Conservation (phyloP, 53 echinoderm and acorn worm species). For the Holothuria scabra region DNA sequence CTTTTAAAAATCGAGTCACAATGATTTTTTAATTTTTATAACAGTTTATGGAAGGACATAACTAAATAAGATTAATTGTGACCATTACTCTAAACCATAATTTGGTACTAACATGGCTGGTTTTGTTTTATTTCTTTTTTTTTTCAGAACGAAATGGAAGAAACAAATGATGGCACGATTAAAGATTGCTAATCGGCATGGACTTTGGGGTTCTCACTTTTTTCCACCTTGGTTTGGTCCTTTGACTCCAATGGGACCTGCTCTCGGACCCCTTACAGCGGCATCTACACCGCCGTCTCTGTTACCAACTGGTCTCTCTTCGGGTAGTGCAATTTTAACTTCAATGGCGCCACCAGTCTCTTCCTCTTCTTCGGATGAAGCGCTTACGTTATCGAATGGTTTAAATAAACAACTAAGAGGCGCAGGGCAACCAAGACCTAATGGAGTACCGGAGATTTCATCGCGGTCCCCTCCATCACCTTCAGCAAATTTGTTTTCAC, state of each 20-base stretch:
- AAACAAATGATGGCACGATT: conserved; percentile 99
- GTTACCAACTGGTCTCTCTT: conserved; percentile 63
- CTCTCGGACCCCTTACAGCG: conserved; percentile 70
- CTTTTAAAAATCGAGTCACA: too few relatives aligned
- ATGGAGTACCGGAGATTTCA: neutral
- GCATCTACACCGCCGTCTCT: conserved; percentile 59
- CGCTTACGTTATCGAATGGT: conserved; percentile 1
- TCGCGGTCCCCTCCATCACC: conserved; percentile 10
- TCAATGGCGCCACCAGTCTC: conserved; percentile 11
- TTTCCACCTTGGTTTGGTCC: conserved; percentile 88
- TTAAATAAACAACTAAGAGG: conserved; percentile 13
- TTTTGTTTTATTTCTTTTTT: conserved; percentile 1
- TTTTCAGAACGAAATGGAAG: conserved; percentile 96
- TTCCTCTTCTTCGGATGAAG: conserved; percentile 13
- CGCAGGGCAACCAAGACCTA: neutral
- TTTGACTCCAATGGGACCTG: conserved; percentile 70
- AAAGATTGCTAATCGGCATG: conserved; percentile 97
- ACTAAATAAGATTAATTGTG: too few relatives aligned
- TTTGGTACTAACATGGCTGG: too few relatives aligned
- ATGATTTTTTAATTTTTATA: too few relatives aligned
- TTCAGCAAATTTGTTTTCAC: conserved; percentile 5
- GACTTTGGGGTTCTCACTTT: conserved; percentile 93
- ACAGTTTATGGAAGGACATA: too few relatives aligned
- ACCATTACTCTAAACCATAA: too few relatives aligned
- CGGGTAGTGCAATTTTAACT: conserved; percentile 27